Base-by-base conservation (phyloP, 1,140 invertebrate genomes). In the Drosophila ercepeae region DNA sequence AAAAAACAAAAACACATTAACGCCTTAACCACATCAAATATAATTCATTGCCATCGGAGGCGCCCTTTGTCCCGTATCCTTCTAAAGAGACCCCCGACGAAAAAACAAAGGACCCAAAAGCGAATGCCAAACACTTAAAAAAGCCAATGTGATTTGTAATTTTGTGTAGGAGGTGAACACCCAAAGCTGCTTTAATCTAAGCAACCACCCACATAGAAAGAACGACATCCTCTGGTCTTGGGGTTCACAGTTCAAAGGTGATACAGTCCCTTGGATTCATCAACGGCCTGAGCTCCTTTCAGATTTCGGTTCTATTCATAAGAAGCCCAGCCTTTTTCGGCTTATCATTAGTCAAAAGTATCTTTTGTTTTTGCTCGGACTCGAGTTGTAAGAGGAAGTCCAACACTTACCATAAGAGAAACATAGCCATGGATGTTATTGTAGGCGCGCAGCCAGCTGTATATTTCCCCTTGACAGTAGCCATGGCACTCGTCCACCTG, bases 401-500 rank as follows among this genome's bases (percentile, higher is more conserved):
- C n/a, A 18, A 18, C 36, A 84, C 90, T 91, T 60, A 89, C 90
- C 90, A 91, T 44, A 1, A 91, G 58, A 2, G 90, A 89, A 8
- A 91, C 83, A 69, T 91, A 91, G 8, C 90, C 90, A 53, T 91
- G 90, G 16, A 91, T 65, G 39, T 57, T 58, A 39, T 89, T 91
- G 67, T 91, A 91, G 18, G 72, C 74, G 0, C 68, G 46, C 48
- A 90, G 44, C 68, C 81, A 76, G 55, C 72, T 78, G 61, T 81
- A 84, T 21, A 91, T 76, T 44, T 89, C 78, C 14, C 90, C 89
- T 39, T 78, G 77, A 8, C 90, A 91, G 36, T 91, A 91, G 36
- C 83, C 77, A 9, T 60, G 46, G 11, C 90, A 91, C 9, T 84
- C 82, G 16, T 79, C 53, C 44, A 41, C 21, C 32, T 45, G 51